Percentiles rank a stretch among this genome's conserved stretches.
Evolutionary conservation across 1,140 invertebrate genomes (phyloP).

Genomic region (Mylabris phalerata): DNA sequence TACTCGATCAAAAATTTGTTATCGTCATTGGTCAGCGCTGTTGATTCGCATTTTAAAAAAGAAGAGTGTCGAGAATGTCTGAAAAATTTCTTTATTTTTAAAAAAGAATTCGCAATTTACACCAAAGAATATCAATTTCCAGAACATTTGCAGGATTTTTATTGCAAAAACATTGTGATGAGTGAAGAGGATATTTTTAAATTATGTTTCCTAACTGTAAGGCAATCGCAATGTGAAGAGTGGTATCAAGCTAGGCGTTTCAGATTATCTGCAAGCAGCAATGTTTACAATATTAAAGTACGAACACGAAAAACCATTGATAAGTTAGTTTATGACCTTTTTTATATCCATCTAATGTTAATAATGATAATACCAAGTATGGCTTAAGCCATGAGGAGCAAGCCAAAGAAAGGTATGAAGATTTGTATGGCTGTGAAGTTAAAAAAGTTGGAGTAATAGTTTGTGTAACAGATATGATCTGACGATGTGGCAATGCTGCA

Average conservation of each 20-base stretch:
- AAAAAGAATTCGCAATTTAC: constrained; percentile 4
- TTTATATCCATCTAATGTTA: constrained; percentile 16
- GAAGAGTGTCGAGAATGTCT: background rate
- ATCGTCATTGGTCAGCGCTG: background rate
- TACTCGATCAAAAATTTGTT: background rate
- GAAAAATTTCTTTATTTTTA: constrained; percentile 7
- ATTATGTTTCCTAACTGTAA: constrained; percentile 28
- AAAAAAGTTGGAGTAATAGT: constrained; percentile 26
- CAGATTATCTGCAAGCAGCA: constrained; percentile 26
- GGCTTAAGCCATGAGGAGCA: too few relatives aligned
- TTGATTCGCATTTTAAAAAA: too few relatives aligned
- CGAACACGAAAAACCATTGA: constrained; percentile 21
- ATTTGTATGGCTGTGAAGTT: constrained; percentile 15
- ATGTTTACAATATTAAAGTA: constrained; percentile 28
- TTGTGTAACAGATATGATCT: too few relatives aligned
- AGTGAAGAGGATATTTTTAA: constrained; percentile 31
- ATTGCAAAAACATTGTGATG: constrained; percentile 28
- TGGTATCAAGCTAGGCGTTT: constrained; percentile 23
- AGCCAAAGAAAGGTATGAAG: constrained; percentile 15
- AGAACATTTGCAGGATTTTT: constrained; percentile 26
- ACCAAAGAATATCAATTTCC: constrained; percentile 14
- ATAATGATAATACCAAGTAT: constrained; percentile 16
- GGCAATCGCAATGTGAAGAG: constrained; percentile 22
- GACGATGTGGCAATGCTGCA: too few relatives aligned
- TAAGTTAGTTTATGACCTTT: constrained; percentile 21